phyloP scores from a whole-genome alignment of 2,888 invertebrate genomes.

The Proisotoma minuta region DNA sequence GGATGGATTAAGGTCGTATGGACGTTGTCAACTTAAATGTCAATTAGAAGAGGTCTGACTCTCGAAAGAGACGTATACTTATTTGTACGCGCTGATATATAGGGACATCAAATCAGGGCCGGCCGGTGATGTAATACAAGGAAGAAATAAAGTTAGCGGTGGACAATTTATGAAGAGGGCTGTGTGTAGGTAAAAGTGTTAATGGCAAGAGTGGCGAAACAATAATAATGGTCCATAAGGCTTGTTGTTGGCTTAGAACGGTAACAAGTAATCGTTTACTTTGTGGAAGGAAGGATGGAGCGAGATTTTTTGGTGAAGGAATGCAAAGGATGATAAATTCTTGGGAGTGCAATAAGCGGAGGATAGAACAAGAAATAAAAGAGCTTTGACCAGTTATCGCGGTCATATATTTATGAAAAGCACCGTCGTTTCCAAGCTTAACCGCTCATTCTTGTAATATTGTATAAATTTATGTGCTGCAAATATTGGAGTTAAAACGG shows the following conservation, averaged over 20 bases:
- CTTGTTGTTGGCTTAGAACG: conserved; percentile 1
- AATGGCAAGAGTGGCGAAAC: conserved; percentile 7
- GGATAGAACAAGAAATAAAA: conserved; percentile 48
- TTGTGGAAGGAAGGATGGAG: neutral
- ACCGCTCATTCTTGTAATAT: conserved; percentile 51
- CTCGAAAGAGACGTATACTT: too few relatives aligned
- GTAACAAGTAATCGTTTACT: neutral
- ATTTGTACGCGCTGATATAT: too few relatives aligned
- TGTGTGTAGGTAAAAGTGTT: too few relatives aligned
- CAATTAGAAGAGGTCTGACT: neutral
- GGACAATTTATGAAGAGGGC: too few relatives aligned
- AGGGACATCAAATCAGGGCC: too few relatives aligned
- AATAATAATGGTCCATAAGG: conserved; percentile 4
- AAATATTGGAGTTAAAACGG: conserved; percentile 52
- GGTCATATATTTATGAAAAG: conserved; percentile 48
- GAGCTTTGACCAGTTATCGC: conserved; percentile 47
- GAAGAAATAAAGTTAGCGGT: too few relatives aligned
- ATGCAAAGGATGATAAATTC: conserved; percentile 47
- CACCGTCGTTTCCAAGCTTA: conserved; percentile 44
- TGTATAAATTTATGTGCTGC: conserved; percentile 57
- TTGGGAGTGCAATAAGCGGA: conserved; percentile 47
- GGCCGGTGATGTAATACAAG: too few relatives aligned
- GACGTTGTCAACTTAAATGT: neutral
- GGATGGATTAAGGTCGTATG: too few relatives aligned
- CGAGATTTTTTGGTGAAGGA: conserved; percentile 20